A percentile compares a stretch with the other conserved stretches of the same genome.
These are phyloP conservation scores for Aromia moschata DNA, from an alignment of 2,888 invertebrate species.

Conservation along the genomic window DNA sequence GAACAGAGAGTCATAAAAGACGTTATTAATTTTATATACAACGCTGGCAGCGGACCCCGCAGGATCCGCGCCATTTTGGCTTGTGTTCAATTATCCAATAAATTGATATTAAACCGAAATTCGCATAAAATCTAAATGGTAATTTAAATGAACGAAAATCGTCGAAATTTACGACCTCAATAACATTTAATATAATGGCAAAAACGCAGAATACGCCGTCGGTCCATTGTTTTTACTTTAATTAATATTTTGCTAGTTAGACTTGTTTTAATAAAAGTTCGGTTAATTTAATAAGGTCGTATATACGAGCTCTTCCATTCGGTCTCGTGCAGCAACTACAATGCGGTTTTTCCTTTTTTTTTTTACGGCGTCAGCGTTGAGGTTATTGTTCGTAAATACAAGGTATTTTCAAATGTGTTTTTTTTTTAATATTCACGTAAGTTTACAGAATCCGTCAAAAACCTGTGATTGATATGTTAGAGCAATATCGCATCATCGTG, in stretches of 20 bases:
- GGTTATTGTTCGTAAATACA: no score
- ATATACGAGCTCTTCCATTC: conserved; percentile 9
- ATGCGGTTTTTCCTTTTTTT: background rate
- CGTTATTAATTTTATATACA: conserved; percentile 19
- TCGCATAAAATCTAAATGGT: conserved; percentile 16
- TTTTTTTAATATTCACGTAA: no score
- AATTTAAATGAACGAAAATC: conserved; percentile 30
- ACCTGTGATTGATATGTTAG: no score
- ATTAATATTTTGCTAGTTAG: conserved; percentile 40
- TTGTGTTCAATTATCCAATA: conserved; percentile 12
- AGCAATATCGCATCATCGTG: no score
- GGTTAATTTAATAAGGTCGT: conserved; percentile 42
- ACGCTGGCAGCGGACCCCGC: conserved; percentile 1
- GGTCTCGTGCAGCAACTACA: background rate
- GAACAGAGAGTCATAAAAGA: background rate
- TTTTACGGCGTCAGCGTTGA: no score
- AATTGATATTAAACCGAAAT: conserved; percentile 19
- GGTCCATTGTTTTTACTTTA: conserved; percentile 32
- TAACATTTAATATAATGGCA: conserved; percentile 30
- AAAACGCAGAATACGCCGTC: conserved; percentile 25
- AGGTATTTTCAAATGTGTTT: no score
- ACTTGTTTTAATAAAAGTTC: conserved; percentile 40
- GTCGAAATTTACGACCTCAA: conserved; percentile 26
- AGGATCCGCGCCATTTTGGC: conserved; percentile 18
- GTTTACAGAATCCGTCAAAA: no score